These are phyloP conservation scores for Leptopilina drosophilae DNA, from an alignment of 2,888 invertebrate species.

Conservation along the genomic window DNA sequence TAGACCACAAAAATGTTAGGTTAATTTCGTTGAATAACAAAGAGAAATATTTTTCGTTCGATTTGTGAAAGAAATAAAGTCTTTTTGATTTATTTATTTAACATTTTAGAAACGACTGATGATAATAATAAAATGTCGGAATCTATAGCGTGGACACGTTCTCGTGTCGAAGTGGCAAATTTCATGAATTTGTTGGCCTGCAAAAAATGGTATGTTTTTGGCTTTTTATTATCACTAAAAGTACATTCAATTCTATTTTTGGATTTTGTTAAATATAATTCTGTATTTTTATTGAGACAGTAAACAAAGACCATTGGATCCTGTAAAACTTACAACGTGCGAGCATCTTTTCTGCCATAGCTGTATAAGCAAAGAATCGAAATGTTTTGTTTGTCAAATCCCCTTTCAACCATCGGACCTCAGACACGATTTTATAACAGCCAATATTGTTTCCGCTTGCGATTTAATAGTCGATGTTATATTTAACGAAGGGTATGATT, in stretches of 20 bases:
- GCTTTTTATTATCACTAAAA: too few species aligned
- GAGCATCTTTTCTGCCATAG: constrained; percentile 64
- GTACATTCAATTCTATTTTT: background rate
- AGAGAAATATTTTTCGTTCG: too few species aligned
- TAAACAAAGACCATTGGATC: constrained; percentile 49
- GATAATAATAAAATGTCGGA: background rate
- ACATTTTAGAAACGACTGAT: background rate
- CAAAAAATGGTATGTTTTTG: constrained; percentile 53
- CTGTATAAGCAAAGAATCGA: constrained; percentile 52
- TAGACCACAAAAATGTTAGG: too few species aligned
- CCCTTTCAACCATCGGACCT: constrained; percentile 60
- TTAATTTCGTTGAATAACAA: too few species aligned
- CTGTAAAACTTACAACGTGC: constrained; percentile 60
- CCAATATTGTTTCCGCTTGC: constrained; percentile 59
- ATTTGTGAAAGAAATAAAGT: too few species aligned
- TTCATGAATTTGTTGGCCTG: constrained; percentile 54
- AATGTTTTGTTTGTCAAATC: constrained; percentile 59
- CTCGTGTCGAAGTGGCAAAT: constrained; percentile 44
- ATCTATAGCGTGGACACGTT: background rate
- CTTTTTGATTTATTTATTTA: too few species aligned
- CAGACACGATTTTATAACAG: constrained; percentile 55
- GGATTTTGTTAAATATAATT: background rate
- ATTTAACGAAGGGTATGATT: constrained; percentile 54
- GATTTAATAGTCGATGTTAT: constrained; percentile 48
- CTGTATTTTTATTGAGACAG: constrained; percentile 43